phyloP scores from a whole-genome alignment of 1,140 invertebrate genomes.

The Diachasma alloeum region DNA sequence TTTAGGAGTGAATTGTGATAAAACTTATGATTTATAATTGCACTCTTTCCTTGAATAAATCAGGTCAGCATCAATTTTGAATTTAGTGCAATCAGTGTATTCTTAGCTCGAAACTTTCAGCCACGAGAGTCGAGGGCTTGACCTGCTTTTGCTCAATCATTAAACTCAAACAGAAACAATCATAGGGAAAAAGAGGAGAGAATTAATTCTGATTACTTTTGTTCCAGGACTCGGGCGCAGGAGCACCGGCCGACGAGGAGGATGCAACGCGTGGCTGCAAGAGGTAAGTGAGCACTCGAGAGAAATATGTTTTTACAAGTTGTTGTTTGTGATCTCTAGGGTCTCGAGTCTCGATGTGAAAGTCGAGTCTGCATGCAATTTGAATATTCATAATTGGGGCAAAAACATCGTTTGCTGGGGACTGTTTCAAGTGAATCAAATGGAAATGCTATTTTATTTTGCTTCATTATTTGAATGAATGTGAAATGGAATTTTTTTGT shows the following conservation, averaged over 20 bases:
- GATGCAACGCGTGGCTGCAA: constrained; percentile 63
- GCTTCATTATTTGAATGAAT: too few species aligned
- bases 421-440: too few species aligned
- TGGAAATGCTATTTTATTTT: too few species aligned
- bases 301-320: not conserved
- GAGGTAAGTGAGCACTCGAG: constrained; percentile 52
- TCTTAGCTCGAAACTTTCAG: not conserved
- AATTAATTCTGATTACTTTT: constrained; percentile 31
- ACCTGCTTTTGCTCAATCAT: not conserved
- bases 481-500: too few species aligned
- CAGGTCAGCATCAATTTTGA: constrained; percentile 2
- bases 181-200: not conserved
- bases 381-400: too few species aligned
- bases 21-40: not conserved
- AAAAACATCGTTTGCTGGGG: too few species aligned
- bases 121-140: not conserved
- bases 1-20: not conserved
- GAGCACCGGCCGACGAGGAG: constrained; percentile 62
- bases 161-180: not conserved
- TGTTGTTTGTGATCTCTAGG: constrained; percentile 1
- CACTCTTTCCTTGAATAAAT: not conserved
- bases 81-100: constrained; percentile 8
- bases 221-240: constrained; percentile 63
- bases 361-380: too few species aligned
- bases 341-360: too few species aligned